A percentile compares a stretch with the other conserved stretches of the same genome.
phyloP scores from a whole-genome alignment of 2,797 vertebrate genomes.

The Anguilla marmorata region DNA sequence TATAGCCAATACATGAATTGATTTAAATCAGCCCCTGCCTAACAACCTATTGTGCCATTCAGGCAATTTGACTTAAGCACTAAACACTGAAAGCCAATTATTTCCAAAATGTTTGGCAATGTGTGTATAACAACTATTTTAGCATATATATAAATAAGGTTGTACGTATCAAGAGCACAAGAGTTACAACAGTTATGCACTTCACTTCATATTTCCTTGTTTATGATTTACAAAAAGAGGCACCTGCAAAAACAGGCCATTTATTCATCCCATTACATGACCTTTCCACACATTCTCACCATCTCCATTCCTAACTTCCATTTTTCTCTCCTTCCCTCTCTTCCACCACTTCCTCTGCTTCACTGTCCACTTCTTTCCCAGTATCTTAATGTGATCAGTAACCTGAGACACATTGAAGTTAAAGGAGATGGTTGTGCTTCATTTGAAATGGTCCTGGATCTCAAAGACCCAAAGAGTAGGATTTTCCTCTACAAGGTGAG shows the following conservation, averaged over 20 bases:
- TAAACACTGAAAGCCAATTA: background rate
- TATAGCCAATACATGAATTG: background rate
- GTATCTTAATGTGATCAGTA: constrained; percentile 74
- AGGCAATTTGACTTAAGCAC: background rate
- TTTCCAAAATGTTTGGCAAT: too few species aligned
- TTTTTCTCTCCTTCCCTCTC: constrained; percentile 3
- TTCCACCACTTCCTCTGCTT: constrained; percentile 7
- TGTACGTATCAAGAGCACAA: background rate
- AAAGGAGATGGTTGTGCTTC: constrained; percentile 69
- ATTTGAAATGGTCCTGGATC: constrained; percentile 83
- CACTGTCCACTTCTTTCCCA: constrained; percentile 45
- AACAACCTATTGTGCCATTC: background rate
- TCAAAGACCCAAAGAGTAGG: constrained; percentile 78
- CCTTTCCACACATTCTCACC: background rate
- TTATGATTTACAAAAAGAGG: background rate
- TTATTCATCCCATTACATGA: background rate
- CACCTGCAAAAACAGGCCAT: background rate
- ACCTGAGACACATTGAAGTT: constrained; percentile 78
- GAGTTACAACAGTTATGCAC: background rate
- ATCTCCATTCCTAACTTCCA: background rate
- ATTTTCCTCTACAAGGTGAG: constrained; percentile 87
- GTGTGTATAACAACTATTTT: background rate
- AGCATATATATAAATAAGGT: background rate
- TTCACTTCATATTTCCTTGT: background rate
- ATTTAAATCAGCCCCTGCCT: background rate